Evolutionary conservation across 2,888 invertebrate genomes (phyloP), one percentile per base, ranked within the genome.

Genomic region (Amphipoea lucens): DNA sequence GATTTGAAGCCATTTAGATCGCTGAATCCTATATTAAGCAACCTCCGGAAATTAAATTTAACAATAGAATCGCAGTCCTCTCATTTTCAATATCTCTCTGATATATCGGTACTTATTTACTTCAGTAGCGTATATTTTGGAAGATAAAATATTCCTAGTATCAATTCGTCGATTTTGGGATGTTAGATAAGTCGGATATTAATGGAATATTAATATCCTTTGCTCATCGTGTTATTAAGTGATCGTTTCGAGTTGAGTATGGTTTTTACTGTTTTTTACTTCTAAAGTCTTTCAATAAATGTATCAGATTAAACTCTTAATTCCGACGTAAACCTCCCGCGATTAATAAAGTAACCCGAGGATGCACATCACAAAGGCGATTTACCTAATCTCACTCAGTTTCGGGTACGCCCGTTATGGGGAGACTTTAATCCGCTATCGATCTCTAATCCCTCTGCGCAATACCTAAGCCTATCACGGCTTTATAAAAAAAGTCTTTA

Each of bases 371-470:
- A 85, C 77, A 93, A 94, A 95, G 92, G 93, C 91, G 93, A 93
- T 94, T 93, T 92, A 92, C 91, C 92, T 94, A 94, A 94, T 93
- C 93, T 90, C 91, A 90, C 91, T 93, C 92, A 90, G 91, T 92
- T 93, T 93, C 90, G 90, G 89, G 83, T 90, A 79, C 89, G 83
- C 85, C 86, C 78, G 90, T 90, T 89, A 92, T 87, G 82, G 90
- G 90, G 87, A 84, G 87, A 90, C 89, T 91, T 90, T 93, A 94
- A 94, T 93, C 93, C 92, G 75, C 82, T 91, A 93, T 93, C 91
- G 91, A 91, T 90, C 89, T 88, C 84, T 90, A 92, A 92, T 92
- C 92, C 90, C 85, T 62, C 69, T 75, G 80, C 79, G 79, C 73
- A 78, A 86, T 84, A 86, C 77, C 84, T 79, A 84, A 88, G 79